Base-by-base conservation (phyloP, 2,113 vertebrate species). In the Xerus inauris region DNA sequence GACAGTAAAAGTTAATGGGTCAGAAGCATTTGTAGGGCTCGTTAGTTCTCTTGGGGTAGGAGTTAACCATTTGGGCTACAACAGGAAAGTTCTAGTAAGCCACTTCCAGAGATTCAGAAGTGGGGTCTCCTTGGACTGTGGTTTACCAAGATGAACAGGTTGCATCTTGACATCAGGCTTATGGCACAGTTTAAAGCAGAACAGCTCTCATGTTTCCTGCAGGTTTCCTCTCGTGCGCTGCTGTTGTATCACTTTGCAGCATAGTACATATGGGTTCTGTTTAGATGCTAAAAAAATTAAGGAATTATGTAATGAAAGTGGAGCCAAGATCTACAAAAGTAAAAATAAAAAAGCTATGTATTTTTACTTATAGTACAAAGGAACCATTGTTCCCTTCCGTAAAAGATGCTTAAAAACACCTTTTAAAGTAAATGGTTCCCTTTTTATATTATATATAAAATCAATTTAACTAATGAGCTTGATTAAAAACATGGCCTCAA, bases 141-240 rank as follows among this genome's bases (percentile, higher is more conserved):
- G 19, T 35, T 71, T 17, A 1, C 45, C 14, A 0, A 0, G 0
- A 6, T 5, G 20, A n/a, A 30, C 16, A 10, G 22, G 32, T 35
- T 22, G 20, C n/a, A 11, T 35, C 47, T 51, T 9, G 38, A 9
- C 10, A 0, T 26, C 4, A 0, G 87, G 32, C 22, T 10, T 2
- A 17, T 3, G 3, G 59, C 30, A 0, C 35, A 14, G 14, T 16
- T 19, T 35, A n/a, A 67, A 47, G 38, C 47, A 7, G 10, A 30
- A 6, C 54, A 22, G 6, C 19, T 16, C 49, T 45, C 1, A 0
- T 13, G 32, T 3, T 0, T 30, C 76, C 59, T 79, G n/a, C n/a
- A 62, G 54, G 28, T 79, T 85, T 69, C 30, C 47, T 62, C n/a
- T 38, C 32, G 81, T 32, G 4, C 0, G 11, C 59, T 20, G 57